Conservation (phyloP, 2,888 invertebrate species). For the Elysia crispata region DNA sequence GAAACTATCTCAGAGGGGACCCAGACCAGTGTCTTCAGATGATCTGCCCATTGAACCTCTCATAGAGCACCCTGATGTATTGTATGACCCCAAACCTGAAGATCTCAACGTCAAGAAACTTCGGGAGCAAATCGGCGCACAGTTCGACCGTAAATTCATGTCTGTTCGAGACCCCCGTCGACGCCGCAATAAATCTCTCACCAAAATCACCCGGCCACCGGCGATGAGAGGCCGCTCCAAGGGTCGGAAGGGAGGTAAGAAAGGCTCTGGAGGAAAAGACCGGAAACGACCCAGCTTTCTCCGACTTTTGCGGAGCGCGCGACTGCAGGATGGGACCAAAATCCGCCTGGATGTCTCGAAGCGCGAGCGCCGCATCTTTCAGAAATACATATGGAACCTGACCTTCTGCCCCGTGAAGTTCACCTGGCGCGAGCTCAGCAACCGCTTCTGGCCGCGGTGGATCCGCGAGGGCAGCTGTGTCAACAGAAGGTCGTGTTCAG, state of each 20-base stretch:
- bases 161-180: conserved; percentile 29
- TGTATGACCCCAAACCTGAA: conserved; percentile 30
- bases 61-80: conserved; percentile 21
- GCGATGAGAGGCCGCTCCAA: background rate
- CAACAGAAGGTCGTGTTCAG: conserved; percentile 36
- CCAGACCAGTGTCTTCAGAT: conserved; percentile 29
- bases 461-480: conserved; percentile 39
- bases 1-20: background rate
- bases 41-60: conserved; percentile 39
- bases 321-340: conserved; percentile 26
- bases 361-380: conserved; percentile 34
- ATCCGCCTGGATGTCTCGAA: conserved; percentile 22
- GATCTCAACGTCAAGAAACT: conserved; percentile 36
- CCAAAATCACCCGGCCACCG: background rate
- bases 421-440: conserved; percentile 37
- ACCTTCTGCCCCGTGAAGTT: conserved; percentile 41
- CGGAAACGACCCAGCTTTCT: conserved; percentile 11
- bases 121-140: conserved; percentile 20
- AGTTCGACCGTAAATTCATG: conserved; percentile 30
- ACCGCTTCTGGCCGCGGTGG: conserved; percentile 45
- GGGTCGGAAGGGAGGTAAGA: conserved; percentile 22
- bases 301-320: conserved; percentile 12
- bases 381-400: conserved; percentile 42
- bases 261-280: too few species aligned
- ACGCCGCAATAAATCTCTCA: background rate